Evolutionary conservation across 2,113 vertebrate genomes (phyloP).

Genomic region (Mugil cephalus): DNA sequence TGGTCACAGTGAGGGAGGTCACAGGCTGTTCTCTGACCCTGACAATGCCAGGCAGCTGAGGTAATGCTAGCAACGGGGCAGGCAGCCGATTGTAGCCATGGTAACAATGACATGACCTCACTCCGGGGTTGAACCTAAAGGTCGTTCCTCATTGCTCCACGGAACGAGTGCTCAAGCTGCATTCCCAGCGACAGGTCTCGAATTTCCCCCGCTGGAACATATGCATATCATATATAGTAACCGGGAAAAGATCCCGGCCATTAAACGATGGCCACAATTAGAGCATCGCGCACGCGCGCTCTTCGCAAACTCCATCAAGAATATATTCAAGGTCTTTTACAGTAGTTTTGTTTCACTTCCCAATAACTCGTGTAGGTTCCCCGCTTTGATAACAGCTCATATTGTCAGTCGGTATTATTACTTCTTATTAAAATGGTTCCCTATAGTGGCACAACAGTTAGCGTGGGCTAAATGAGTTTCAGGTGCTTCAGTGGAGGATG

Average conservation of each 20-base stretch:
- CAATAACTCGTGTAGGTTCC: conserved; percentile 63
- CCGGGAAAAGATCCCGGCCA: background rate
- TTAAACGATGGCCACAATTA: conserved; percentile 17
- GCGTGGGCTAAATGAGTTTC: conserved; percentile 81
- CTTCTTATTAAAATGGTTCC: conserved; percentile 83
- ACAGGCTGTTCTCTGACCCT: conserved; percentile 83
- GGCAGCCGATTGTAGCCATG: conserved; percentile 84
- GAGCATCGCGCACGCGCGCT: background rate
- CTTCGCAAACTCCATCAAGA: conserved; percentile 19
- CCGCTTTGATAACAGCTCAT: conserved; percentile 71
- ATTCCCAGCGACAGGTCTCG: conserved; percentile 59
- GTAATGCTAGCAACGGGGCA: conserved; percentile 81
- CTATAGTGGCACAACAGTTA: conserved; percentile 77
- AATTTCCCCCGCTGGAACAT: conserved; percentile 57
- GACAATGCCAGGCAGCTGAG: conserved; percentile 84
- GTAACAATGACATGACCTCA: conserved; percentile 84
- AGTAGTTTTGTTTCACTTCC: conserved; percentile 57
- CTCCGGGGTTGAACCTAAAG: conserved; percentile 84
- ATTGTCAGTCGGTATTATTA: conserved; percentile 77
- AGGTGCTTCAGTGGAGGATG: conserved; percentile 74
- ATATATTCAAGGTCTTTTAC: conserved; percentile 28
- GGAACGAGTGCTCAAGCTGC: conserved; percentile 58
- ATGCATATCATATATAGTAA: background rate
- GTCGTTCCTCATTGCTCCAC: conserved; percentile 71
- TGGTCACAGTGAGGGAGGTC: conserved; percentile 78